These are phyloP conservation scores for Meloidogyne floridensis DNA, from an alignment of 1,140 invertebrate genomes.

Conservation along the genomic window DNA sequence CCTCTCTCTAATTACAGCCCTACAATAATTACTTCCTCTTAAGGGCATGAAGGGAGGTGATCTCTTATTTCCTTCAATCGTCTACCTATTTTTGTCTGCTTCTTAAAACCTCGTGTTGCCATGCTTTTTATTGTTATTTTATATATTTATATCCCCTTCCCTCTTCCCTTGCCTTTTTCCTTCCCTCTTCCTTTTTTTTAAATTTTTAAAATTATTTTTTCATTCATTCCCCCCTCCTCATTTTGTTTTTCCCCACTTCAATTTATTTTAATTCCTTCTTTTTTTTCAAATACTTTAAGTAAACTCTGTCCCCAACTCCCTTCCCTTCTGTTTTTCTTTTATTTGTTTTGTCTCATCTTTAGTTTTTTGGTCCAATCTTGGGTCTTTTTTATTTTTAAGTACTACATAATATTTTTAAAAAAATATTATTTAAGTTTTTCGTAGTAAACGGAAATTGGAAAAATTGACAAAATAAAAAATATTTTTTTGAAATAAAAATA, in stretches of 20 bases:
- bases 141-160: too few relatives aligned
- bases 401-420: background rate
- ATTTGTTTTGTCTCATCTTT: constrained; percentile 9
- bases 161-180: background rate
- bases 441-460: background rate
- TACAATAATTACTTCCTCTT: too few relatives aligned
- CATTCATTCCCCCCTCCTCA: background rate
- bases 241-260: background rate
- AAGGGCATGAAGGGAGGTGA: too few relatives aligned
- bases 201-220: too few relatives aligned
- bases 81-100: too few relatives aligned
- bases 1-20: too few relatives aligned
- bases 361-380: background rate
- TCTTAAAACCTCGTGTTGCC: too few relatives aligned
- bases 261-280: background rate
- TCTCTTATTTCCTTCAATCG: too few relatives aligned
- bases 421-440: background rate
- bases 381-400: constrained; percentile 1
- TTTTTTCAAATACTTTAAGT: constrained; percentile 1
- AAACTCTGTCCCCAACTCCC: background rate
- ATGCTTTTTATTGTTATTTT: too few relatives aligned
- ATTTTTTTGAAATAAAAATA: background rate
- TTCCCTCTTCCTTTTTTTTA: background rate
- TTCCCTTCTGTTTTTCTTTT: background rate
- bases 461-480: background rate